A percentile compares a stretch with the other conserved stretches of the same genome.
These are phyloP conservation scores for Pandemis heparana DNA, from an alignment of 2,888 invertebrate genomes.

Conservation along the genomic window DNA sequence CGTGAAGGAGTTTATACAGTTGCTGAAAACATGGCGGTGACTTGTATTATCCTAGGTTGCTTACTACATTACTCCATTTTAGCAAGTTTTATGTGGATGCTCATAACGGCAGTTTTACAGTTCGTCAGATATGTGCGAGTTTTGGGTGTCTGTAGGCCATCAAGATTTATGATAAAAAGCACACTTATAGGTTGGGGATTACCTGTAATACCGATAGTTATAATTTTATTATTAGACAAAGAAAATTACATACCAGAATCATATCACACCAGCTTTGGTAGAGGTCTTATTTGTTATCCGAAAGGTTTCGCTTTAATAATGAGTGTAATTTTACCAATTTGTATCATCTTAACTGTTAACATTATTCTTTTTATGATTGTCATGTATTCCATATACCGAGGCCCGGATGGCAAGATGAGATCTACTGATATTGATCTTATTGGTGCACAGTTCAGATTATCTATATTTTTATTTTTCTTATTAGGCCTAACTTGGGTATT, in stretches of 20 bases:
- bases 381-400: slow-evolving; percentile 79
- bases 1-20: slow-evolving; percentile 55
- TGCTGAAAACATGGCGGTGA: slow-evolving; percentile 56
- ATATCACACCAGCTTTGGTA: slow-evolving; percentile 46
- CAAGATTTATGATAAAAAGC: slow-evolving; percentile 79
- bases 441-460: slow-evolving; percentile 83
- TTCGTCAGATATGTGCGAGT: slow-evolving; percentile 89
- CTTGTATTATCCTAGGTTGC: slow-evolving; percentile 87
- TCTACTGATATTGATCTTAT: slow-evolving; percentile 69
- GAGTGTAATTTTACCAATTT: slow-evolving; percentile 83
- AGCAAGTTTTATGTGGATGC: slow-evolving; percentile 90
- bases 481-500: slow-evolving; percentile 87
- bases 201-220: slow-evolving; percentile 83
- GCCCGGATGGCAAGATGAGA: slow-evolving; percentile 82
- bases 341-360: slow-evolving; percentile 81
- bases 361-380: slow-evolving; percentile 83
- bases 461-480: slow-evolving; percentile 86
- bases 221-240: slow-evolving; percentile 75
- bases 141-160: slow-evolving; percentile 54
- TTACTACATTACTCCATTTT: slow-evolving; percentile 88
- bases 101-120: slow-evolving; percentile 88
- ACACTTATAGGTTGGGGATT: slow-evolving; percentile 87
- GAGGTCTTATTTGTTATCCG: slow-evolving; percentile 82
- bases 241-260: slow-evolving; percentile 74
- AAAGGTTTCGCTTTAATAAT: slow-evolving; percentile 78